Base-by-base conservation (phyloP, 2,113 vertebrate genomes). In the Oryzias melastigma region DNA sequence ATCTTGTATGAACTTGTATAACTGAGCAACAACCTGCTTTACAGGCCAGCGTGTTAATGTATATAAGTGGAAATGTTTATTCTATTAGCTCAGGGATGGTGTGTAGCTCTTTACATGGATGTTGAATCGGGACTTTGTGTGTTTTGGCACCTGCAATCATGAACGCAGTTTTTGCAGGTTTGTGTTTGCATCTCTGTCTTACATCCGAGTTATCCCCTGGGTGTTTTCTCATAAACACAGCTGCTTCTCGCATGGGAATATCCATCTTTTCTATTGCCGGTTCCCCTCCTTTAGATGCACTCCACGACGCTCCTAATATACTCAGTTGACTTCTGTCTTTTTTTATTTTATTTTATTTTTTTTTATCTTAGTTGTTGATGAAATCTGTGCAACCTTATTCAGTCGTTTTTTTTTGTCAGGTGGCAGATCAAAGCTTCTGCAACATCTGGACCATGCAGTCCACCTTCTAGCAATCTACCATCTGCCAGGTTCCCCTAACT, bases 351-450 rank as follows among this genome's bases (percentile, higher is more conserved):
- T 40, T 25, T 41, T 51, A 42, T 52, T 40, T 49, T 18, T 19
- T 0, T 24, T 15, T 52, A 52, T 10, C n/a, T 40, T 18, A 27
- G 24, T 57, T 48, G 52, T 71, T 58, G 3, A 35, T 24, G 10
- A 52, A 63, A 47, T 19, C 18, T 24, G 51, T 41, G 14, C 18
- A 35, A 12, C 56, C 49, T 42, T 20, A 52, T 46, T 47, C 5
- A 47, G 51, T 53, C 58, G 25, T 40, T 62, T 73, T 81, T 22
- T 52, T 69, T 59, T 58, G 56, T 58, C 29, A 60, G 53, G 25
- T 65, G 59, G 56, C 54, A 82, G 60, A 86, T 87, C 83, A 87
- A 89, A 87, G 85, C 65, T 77, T 73, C 62, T 49, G 45, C 19
- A 82, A 85, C 87, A 85, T 87, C 87, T 87, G 87, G 83, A 65